Percentiles rank a stretch among this genome's conserved stretches.
Conservation (phyloP, 1,140 invertebrate genomes). For the Musca vetustissima region DNA sequence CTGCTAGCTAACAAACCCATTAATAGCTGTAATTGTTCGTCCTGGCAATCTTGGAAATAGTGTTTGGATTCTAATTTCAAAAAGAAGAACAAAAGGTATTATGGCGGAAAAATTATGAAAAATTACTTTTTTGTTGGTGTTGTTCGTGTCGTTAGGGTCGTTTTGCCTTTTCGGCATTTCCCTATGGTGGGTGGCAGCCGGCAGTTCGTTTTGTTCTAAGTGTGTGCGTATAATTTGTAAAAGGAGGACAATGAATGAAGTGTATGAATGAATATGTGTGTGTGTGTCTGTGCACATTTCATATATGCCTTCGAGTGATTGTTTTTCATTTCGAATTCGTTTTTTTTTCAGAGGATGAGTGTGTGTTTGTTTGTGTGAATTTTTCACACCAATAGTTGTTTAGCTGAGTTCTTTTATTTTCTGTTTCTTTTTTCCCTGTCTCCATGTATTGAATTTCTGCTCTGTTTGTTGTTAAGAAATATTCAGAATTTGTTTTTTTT, state of each 20-base stretch:
- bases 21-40: background rate
- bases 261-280: too few species aligned
- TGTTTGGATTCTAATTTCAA: background rate
- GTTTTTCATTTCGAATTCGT: slow-evolving; percentile 8
- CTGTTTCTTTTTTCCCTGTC: too few species aligned
- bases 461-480: too few species aligned
- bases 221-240: slow-evolving; percentile 5
- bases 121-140: slow-evolving; percentile 2
- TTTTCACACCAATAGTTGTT: too few species aligned
- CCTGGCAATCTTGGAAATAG: background rate
- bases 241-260: background rate
- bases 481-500: too few species aligned
- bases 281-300: slow-evolving; percentile 1
- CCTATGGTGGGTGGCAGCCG: too few species aligned
- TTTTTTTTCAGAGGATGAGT: background rate
- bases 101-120: slow-evolving; percentile 3
- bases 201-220: background rate
- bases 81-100: too few species aligned
- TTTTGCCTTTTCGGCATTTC: background rate
- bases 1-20: too few species aligned
- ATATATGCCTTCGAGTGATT: slow-evolving; percentile 1
- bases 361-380: too few species aligned
- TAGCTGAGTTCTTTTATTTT: too few species aligned
- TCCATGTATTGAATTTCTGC: too few species aligned
- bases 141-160: background rate